Base-by-base conservation (phyloP, 2,113 vertebrate species). In the Cygnus atratus region DNA sequence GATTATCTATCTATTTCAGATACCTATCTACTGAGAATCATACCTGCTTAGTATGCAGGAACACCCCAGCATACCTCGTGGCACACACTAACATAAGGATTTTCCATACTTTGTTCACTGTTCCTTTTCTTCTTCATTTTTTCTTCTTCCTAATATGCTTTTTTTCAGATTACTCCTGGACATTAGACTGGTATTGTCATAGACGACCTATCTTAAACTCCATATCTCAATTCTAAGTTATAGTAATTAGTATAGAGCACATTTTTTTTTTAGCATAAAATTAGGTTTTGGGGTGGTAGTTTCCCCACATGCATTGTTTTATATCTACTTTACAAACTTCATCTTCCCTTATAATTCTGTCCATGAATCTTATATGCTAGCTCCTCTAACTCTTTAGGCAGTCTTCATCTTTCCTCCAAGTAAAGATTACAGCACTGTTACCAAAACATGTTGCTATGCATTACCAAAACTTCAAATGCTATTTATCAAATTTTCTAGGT, bases 241-340 rank as follows among this genome's bases (percentile, higher is more conserved):
- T 19, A 65, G 28, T 2, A 46, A 54, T 58, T 54, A 54, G 4
- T 50, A 58, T 7, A 28, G 26, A 76, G 2, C 18, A 18, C 2
- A 7, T 59, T 84, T 57, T 59, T 84, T 57, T 70, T 78, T 43
- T 48, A 25, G 57, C 3, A 62, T 29, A 44, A 66, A 5, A 11
- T 35, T 35, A 58, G 1, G 3, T 31, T 37, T 33, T 46, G 4
- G 3, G 1, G 2, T 73, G 43, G 90, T n/a, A 59, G 6, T 31
- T 80, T 88, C 8, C 15, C 6, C 29, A 44, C 0, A 0, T 44
- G 2, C 20, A 57, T 58, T 3, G 4, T 5, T 88, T 88, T 3
- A 17, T 4, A 8, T 57, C 72, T 75, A 13, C 39, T 68, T 88
- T 18, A 61, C 0, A 90, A 79, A 28, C 0, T 17, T 48, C 41